These are phyloP conservation scores for Lycaena phlaeas DNA, from an alignment of 2,888 invertebrate species.

Conservation along the genomic window DNA sequence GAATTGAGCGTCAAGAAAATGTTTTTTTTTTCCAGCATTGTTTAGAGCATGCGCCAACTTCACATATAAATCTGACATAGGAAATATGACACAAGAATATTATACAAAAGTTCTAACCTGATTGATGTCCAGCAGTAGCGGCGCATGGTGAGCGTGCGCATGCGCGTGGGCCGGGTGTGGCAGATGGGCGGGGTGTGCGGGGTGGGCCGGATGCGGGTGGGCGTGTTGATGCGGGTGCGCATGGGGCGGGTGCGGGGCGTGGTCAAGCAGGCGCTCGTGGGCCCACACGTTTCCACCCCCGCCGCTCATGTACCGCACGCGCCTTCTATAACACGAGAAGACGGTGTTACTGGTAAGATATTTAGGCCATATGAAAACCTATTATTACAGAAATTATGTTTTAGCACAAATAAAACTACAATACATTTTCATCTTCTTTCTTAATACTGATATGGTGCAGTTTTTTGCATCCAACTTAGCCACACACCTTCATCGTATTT, in stretches of 20 bases:
- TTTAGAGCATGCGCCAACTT: too few relatives aligned
- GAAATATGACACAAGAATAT: background rate
- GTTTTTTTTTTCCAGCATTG: too few relatives aligned
- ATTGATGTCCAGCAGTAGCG: conserved; percentile 54
- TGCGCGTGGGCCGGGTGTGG: conserved; percentile 19
- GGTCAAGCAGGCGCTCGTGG: conserved; percentile 28
- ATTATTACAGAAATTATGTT: too few relatives aligned
- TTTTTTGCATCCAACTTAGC: too few relatives aligned
- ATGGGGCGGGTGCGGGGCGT: conserved; percentile 22
- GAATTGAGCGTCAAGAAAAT: too few relatives aligned
- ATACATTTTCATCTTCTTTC: too few relatives aligned
- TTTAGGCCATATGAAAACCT: too few relatives aligned
- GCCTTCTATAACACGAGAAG: conserved; percentile 39
- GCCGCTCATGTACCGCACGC: conserved; percentile 50
- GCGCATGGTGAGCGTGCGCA: conserved; percentile 38
- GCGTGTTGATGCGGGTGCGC: conserved; percentile 17
- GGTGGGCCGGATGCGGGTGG: conserved; percentile 15
- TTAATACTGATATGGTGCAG: too few relatives aligned
- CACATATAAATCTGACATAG: too few relatives aligned
- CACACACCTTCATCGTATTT: too few relatives aligned
- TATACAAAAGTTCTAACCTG: conserved; percentile 33
- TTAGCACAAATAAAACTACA: too few relatives aligned
- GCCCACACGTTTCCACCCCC: conserved; percentile 35
- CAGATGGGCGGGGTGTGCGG: conserved; percentile 18
- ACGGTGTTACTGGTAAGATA: background rate